Percentiles rank a stretch among this genome's conserved stretches.
Evolutionary conservation across 2,113 vertebrate genomes (phyloP).

Genomic region (Regulus satrapa): DNA sequence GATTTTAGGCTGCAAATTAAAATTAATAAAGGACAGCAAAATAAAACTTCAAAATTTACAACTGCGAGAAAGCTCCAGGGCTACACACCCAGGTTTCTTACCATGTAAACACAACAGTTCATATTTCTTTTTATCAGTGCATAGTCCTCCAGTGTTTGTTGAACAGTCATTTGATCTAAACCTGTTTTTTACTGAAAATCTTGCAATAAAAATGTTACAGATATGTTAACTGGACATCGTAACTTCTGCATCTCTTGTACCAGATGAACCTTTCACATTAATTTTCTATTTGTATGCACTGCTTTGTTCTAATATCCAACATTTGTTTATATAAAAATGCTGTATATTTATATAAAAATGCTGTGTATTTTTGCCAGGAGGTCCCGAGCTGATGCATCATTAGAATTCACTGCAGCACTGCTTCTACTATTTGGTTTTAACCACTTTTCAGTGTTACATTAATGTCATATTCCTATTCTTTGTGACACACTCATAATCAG

Average conservation of each 20-base stretch:
- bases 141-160: not conserved
- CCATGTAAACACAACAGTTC: not conserved
- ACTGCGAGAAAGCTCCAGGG: not conserved
- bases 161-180: not conserved
- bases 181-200: not conserved
- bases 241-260: not conserved
- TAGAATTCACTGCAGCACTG: not conserved
- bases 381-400: not conserved
- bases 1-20: not conserved
- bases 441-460: not conserved
- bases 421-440: not conserved
- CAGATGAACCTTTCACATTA: not conserved
- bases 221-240: not conserved
- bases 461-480: not conserved
- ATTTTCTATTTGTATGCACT: too few species aligned
- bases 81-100: not conserved
- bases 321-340: not conserved
- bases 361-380: not conserved
- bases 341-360: not conserved
- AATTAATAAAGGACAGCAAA: not conserved
- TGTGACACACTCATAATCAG: not conserved
- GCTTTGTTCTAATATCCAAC: not conserved
- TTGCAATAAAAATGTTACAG: not conserved
- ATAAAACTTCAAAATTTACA: not conserved
- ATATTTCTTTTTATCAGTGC: not conserved